phyloP scores from a whole-genome alignment of 2,113 vertebrate genomes.

The Phyllostomus discolor region DNA sequence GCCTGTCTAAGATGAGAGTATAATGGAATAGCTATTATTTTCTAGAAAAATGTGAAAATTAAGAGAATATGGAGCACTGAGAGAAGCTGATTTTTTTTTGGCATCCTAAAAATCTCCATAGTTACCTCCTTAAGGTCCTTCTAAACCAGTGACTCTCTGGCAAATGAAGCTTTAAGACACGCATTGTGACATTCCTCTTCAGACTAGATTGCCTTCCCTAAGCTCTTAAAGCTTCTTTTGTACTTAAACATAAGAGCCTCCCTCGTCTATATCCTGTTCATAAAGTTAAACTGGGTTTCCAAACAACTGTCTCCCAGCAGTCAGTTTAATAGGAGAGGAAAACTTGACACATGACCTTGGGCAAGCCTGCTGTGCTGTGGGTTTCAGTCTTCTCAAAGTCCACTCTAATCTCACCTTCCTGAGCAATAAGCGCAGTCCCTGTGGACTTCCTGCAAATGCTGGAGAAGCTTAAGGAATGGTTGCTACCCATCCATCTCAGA shows the following conservation, averaged over 20 bases:
- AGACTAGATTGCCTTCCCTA: neutral
- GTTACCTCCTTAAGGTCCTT: neutral
- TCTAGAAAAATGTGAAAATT: neutral
- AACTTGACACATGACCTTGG: neutral
- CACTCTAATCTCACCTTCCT: constrained; percentile 29
- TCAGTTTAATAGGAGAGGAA: neutral
- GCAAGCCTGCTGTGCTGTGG: neutral
- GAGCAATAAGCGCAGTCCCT: neutral
- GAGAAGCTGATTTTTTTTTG: neutral
- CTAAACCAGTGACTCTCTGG: neutral
- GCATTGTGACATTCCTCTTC: neutral
- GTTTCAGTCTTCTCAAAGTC: neutral
- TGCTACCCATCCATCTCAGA: neutral
- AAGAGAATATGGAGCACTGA: neutral
- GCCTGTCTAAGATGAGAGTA: neutral
- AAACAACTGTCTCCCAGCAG: neutral
- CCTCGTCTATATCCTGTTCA: neutral
- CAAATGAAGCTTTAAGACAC: neutral
- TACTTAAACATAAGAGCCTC: neutral
- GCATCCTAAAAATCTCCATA: neutral
- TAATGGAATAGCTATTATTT: neutral
- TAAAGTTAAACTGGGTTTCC: neutral
- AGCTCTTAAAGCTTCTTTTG: neutral
- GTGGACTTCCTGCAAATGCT: neutral
- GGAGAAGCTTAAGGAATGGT: constrained; percentile 16